Base-by-base conservation (phyloP, 1,140 invertebrate species). In the Chironomus striatipennis region DNA sequence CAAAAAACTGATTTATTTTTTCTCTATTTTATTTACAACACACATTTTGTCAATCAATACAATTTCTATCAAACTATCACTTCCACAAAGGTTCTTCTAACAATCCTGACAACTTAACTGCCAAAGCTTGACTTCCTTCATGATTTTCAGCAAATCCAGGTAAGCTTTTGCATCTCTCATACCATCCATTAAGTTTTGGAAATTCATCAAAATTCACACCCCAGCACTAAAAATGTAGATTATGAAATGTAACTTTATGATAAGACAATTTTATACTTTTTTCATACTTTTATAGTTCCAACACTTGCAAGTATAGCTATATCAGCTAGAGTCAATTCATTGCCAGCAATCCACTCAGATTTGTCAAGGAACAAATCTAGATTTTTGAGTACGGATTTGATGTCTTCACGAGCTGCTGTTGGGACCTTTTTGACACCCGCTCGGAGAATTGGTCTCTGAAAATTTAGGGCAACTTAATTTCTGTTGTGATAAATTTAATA, bases 71-170 rank as follows among this genome's bases (percentile, higher is more conserved):
- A n/a, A n/a, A n/a, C n/a, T 65, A n/a, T 67, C 18, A 70, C 18
- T 70, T 70, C 65, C 65, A 70, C 18, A 70, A 70, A 18, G 65
- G 65, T 12, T 70, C 65, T 20, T 70, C 65, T 8, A 70, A 21
- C 65, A 70, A 21, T 20, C 20, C 20, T 70, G 65, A 18, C 65
- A 70, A 70, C 18, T 70, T 70, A 3, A 20, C 65, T 20, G 65
- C 65, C 18, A 70, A 20, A 0, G 10, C 18, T 70, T 70, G 65
- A 3, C 15, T 5, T 6, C 65, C 65, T 70, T 70, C 65, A 0
- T 70, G n/a, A 70, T 70, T 70, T 21, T 70, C 65, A 20, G 65
- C 5, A 20, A 70, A 70, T 70, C 65, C 65, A 70, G 65, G 65
- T 2, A 70, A 20, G n/a, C 5, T 10, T 17, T 20, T 70, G 18